Evolutionary conservation across 1,140 invertebrate species (phyloP), one percentile per base, ranked within the genome.

Genomic region (Acarapis woodi): DNA sequence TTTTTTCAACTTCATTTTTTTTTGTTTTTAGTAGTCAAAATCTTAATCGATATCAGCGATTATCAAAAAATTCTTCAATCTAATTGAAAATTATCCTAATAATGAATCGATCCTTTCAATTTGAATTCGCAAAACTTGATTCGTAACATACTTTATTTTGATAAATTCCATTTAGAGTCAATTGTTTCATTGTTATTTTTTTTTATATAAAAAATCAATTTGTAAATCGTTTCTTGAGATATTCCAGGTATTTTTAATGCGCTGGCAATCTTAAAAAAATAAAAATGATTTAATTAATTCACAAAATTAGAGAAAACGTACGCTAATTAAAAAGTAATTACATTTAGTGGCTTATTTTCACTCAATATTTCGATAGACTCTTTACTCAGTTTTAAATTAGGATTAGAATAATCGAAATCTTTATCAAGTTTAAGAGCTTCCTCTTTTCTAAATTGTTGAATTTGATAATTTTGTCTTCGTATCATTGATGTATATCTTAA

Each of bases 321-420:
- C 25, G 25, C 25, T 26, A n/a, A 23, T 9, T 24, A 35, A 24
- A 32, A 18, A 31, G 20, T 31, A 56, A 60, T 62, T 62, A 75
- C 71, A 35, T 71, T 77, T 52, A 62, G 58, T 20, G 77, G 77
- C 48, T 66, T 61, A 24, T 63, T 57, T 33, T 63, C 53, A 0
- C 50, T 52, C 5, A 83, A 53, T 50, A 77, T 77, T 46, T 68
- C 62, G 41, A 59, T 59, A 39, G 50, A 46, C 44, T 57, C 56
- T n/a, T 45, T 49, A 0, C 55, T 51, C 37, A 58, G 48, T 24
- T 46, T 47, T 12, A 57, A 39, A 10, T 71, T 68, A 52, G 74
- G 71, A 38, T 53, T 51, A 12, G 65, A 71, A 52, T 77, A 79
- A 52, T 82, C 66, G 39, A 82, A 59, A 52, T 70, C 53, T 1